A percentile compares a stretch with the other conserved stretches of the same genome.
Evolutionary conservation across 1,140 invertebrate genomes (phyloP).

Genomic region (Tetragonula clypearis): DNA sequence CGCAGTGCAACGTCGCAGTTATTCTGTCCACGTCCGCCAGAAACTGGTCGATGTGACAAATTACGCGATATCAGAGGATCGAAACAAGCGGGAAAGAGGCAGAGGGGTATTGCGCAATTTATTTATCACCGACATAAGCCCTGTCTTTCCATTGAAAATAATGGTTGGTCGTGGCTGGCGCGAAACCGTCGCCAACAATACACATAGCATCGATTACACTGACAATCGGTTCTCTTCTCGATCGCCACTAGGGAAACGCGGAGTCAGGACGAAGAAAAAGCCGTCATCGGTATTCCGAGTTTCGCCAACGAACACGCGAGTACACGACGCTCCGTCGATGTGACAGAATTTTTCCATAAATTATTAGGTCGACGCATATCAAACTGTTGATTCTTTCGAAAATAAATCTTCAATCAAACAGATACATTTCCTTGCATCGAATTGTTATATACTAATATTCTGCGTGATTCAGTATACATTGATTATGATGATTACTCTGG

Average conservation of each 20-base stretch:
- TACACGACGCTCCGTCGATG: not conserved
- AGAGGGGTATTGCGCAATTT: constrained; percentile 24
- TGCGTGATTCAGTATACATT: too few species aligned
- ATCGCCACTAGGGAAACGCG: constrained; percentile 10
- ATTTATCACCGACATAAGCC: constrained; percentile 41
- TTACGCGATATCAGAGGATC: constrained; percentile 42
- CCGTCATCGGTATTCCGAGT: constrained; percentile 35
- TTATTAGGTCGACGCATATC: too few species aligned
- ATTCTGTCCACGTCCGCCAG: not conserved
- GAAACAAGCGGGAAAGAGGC: constrained; percentile 23
- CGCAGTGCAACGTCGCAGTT: not conserved
- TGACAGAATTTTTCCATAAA: not conserved
- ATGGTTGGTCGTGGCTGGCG: not conserved
- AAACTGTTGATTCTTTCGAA: too few species aligned
- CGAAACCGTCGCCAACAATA: constrained; percentile 22
- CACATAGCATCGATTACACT: constrained; percentile 24
- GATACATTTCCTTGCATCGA: too few species aligned
- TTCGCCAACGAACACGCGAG: not conserved
- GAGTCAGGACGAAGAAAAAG: not conserved
- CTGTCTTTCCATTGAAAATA: constrained; percentile 42
- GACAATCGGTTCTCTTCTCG: constrained; percentile 16
- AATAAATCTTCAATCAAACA: too few species aligned
- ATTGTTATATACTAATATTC: too few species aligned
- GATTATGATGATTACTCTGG: too few species aligned
- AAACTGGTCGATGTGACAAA: constrained; percentile 57